Percentiles rank a stretch among this genome's conserved stretches.
These are phyloP conservation scores for Leptothorax acervorum DNA, from an alignment of 2,888 invertebrate genomes.

Conservation along the genomic window DNA sequence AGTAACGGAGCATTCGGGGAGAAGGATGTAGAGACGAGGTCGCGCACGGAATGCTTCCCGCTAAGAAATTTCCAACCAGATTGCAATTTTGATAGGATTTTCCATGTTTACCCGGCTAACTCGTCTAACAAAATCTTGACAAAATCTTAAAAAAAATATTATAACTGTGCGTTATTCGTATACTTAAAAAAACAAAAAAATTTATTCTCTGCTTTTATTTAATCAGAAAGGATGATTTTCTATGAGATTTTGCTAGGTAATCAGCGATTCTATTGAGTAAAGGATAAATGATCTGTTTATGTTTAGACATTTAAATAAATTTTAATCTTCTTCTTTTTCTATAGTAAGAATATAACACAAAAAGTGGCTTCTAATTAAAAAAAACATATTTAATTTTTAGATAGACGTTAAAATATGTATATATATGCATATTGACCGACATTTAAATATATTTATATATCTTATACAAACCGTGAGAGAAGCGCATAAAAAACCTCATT, in stretches of 20 bases:
- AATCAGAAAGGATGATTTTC: background rate
- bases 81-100: background rate
- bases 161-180: background rate
- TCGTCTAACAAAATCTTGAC: background rate
- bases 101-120: background rate
- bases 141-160: background rate
- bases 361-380: background rate
- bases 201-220: background rate
- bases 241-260: background rate
- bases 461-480: background rate
- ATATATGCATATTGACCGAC: background rate
- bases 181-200: background rate
- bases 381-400: background rate
- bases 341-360: background rate
- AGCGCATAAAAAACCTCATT: background rate
- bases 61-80: background rate
- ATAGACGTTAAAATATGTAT: background rate
- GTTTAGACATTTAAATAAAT: background rate
- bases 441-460: conserved; percentile 19
- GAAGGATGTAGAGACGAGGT: background rate
- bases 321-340: background rate
- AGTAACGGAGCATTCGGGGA: conserved; percentile 5
- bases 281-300: background rate
- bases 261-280: background rate
- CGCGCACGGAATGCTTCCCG: too few relatives aligned